Evolutionary conservation across 2,888 invertebrate genomes (phyloP), one percentile per base, ranked within the genome.

Genomic region (Nephrocerus scutellatus): DNA sequence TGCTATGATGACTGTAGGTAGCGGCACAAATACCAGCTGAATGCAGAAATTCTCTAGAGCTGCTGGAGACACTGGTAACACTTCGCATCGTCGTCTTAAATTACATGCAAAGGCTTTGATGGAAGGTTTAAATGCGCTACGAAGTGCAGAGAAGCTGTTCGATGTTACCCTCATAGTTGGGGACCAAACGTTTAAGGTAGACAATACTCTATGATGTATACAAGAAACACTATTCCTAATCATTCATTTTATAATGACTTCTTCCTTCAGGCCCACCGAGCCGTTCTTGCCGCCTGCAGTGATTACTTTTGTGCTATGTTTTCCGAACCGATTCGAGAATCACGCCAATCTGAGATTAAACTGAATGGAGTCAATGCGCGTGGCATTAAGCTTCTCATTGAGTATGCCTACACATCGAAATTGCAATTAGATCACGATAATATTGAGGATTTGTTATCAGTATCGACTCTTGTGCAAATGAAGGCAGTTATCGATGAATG

Each of bases 241-340:
- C n/a, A n/a, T n/a, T n/a, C n/a, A n/a, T n/a, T n/a, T n/a, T n/a
- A n/a, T n/a, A n/a, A n/a, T n/a, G n/a, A n/a, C n/a, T n/a, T n/a
- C n/a, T n/a, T n/a, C n/a, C n/a, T n/a, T n/a, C 55, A 76, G 71
- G 82, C 81, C 1, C 83, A 84, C 57, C 74, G 79, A 46, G 79
- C 77, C 1, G 80, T 83, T 2, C 64, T 83, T 43, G 79, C 83
- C 4, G 78, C 82, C 19, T 80, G 80, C 55, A 81, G 81, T 53
- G 81, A 81, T 54, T 84, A 82, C 53, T 84, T 84, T 63, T 72
- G 79, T 48, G 82, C 82, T 34, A 82, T 83, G 82, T 84, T 84
- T 54, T 80, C 80, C 1, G 79, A 64, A 48, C 77, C 76, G 30
- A 78, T 83, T 74, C 65, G 74, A 44, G 83, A 84, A 61, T 73